These are phyloP conservation scores for Bubalus kerabau DNA, from an alignment of 2,113 vertebrate species.

Conservation along the genomic window DNA sequence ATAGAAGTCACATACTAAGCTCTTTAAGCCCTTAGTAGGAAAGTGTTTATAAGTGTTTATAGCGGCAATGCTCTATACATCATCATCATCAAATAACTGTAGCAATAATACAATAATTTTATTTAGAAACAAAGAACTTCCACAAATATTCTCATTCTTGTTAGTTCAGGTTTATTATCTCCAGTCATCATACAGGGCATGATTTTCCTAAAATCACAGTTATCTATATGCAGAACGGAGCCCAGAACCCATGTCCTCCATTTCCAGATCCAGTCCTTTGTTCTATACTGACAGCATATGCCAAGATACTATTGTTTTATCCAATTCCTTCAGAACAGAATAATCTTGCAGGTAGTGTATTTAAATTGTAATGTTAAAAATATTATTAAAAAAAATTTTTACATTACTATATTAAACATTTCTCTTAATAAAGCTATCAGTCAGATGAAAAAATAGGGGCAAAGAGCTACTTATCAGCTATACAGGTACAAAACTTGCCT, in stretches of 20 bases:
- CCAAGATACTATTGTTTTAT: not conserved
- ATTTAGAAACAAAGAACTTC: not conserved
- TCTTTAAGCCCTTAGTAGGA: not conserved
- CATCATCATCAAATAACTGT: not conserved
- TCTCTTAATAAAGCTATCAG: slow-evolving; percentile 4
- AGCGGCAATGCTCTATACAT: not conserved
- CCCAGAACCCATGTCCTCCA: not conserved
- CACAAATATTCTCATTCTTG: not conserved
- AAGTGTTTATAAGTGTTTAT: not conserved
- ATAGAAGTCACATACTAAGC: not conserved
- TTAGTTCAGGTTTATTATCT: not conserved
- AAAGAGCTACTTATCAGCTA: not conserved
- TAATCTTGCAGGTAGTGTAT: not conserved
- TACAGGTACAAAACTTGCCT: not conserved
- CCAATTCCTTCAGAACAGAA: not conserved
- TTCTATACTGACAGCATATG: not conserved
- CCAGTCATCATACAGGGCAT: not conserved
- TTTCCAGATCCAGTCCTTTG: not conserved
- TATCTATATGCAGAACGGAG: not conserved
- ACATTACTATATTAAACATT: not conserved
- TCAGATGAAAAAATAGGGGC: not conserved
- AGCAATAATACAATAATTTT: not conserved
- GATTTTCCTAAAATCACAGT: not conserved
- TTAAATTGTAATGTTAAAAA: not conserved
- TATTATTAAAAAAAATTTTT: not conserved